Percentiles rank a stretch among this genome's conserved stretches.
Conservation (phyloP, 2,113 vertebrate genomes). For the Hystrix brachyura region DNA sequence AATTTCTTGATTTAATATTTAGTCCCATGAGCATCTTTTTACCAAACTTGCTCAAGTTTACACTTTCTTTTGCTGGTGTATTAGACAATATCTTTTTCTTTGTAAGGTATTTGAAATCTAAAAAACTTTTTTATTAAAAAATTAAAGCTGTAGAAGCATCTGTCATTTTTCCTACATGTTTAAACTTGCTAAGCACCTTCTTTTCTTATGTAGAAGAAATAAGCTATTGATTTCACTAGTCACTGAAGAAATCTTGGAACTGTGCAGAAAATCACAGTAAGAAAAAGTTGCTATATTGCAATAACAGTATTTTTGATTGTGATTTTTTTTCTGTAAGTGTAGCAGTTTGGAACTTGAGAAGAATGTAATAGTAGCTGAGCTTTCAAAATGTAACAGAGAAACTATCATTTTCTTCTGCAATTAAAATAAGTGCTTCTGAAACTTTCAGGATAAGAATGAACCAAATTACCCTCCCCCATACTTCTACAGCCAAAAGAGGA, state of each 20-base stretch:
- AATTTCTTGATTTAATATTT: slow-evolving; percentile 58
- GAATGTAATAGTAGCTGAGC: slow-evolving; percentile 84
- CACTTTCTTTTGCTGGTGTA: slow-evolving; percentile 45
- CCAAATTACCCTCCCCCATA: slow-evolving; percentile 76
- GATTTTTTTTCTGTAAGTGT: slow-evolving; percentile 76
- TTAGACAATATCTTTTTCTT: slow-evolving; percentile 53
- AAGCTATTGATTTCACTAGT: slow-evolving; percentile 73
- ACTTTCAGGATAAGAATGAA: slow-evolving; percentile 78
- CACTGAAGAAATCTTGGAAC: slow-evolving; percentile 77
- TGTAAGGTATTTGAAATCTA: slow-evolving; percentile 72
- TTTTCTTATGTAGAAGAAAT: slow-evolving; percentile 78
- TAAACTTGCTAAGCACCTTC: slow-evolving; percentile 67
- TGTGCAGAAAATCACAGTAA: slow-evolving; percentile 81
- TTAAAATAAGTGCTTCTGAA: slow-evolving; percentile 82
- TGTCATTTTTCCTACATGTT: slow-evolving; percentile 69
- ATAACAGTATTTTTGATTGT: slow-evolving; percentile 80
- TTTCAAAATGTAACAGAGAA: slow-evolving; percentile 82
- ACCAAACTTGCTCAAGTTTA: slow-evolving; percentile 48
- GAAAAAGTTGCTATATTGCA: slow-evolving; percentile 78
- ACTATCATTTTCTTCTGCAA: slow-evolving; percentile 81
- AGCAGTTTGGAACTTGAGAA: slow-evolving; percentile 84
- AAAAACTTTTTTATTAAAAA: slow-evolving; percentile 65
- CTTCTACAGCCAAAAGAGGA: slow-evolving; percentile 69
- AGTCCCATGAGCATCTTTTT: slow-evolving; percentile 33
- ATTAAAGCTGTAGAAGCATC: slow-evolving; percentile 60